phyloP scores from a whole-genome alignment of 2,888 invertebrate genomes.

The Odiellus spinosus region DNA sequence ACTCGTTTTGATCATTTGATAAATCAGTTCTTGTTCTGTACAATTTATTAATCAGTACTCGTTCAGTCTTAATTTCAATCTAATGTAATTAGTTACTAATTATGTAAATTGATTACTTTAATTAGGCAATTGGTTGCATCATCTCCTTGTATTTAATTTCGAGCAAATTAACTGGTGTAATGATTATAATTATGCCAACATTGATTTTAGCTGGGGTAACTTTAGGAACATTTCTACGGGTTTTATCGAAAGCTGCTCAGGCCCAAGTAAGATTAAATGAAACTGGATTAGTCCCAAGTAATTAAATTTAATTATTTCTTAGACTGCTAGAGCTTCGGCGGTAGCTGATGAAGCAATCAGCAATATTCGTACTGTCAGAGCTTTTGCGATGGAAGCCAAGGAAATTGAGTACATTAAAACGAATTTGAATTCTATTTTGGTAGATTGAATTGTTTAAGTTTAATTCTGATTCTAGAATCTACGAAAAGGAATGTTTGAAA shows the following conservation, averaged over 20 bases:
- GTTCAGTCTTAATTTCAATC: no score
- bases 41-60: no score
- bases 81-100: no score
- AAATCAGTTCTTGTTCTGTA: no score
- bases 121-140: conserved; percentile 49
- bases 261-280: conserved; percentile 66
- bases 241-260: conserved; percentile 62
- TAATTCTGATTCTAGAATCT: conserved; percentile 24
- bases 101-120: no score
- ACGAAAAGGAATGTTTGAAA: conserved; percentile 50
- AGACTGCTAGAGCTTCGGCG: conserved; percentile 69
- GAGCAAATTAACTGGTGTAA: conserved; percentile 69
- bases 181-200: conserved; percentile 66
- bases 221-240: conserved; percentile 59
- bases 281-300: not conserved
- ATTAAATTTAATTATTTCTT: conserved; percentile 5
- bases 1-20: no score
- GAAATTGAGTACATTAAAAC: conserved; percentile 42
- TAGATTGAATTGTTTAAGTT: conserved; percentile 5
- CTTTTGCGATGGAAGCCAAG: conserved; percentile 79
- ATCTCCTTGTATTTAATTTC: conserved; percentile 69
- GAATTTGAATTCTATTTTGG: no score
- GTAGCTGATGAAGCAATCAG: conserved; percentile 85
- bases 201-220: conserved; percentile 69
- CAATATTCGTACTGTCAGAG: conserved; percentile 82